Base-by-base conservation (phyloP, 2,113 vertebrate genomes). In the Sylvia atricapilla region DNA sequence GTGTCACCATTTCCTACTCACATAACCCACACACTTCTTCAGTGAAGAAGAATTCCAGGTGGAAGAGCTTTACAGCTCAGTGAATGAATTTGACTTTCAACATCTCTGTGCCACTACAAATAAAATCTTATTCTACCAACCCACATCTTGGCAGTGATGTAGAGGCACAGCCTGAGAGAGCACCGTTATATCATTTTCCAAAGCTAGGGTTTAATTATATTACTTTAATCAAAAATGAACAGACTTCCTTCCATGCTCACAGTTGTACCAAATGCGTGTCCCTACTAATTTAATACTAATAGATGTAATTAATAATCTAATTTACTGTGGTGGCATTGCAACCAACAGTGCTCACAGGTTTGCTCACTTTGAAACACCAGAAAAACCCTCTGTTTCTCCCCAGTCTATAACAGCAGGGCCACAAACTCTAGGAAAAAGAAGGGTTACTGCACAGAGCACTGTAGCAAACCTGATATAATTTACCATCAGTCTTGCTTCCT, bases 251-350 rank as follows among this genome's bases (percentile, higher is more conserved):
- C 78, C 49, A 41, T 8, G 44, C 41, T 87, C 56, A 52, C 44
- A 84, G 52, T 50, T 79, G 27, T 21, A 90, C 58, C 41, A 87
- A 84, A 85, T n/a, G n/a, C 1, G 1, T 52, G 30, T 73, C 62
- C 33, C 2, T 3, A 76, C 19, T 82, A 79, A 94, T 90, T 89
- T 94, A 43, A 46, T 46, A 43, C 31, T 20, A 76, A 55, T 81
- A 81, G 72, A 70, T 47, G 33, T 55, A 96, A 89, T 95, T 91
- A 91, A 87, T 84, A 84, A 91, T 27, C 60, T 89, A 78, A 84
- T 91, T 87, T 81, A 52, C 52, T 87, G 30, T 24, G 33, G n/a
- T 75, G 43, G 39, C 43, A 39, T 39, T 81, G 55, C 70, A 85
- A 85, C 27, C 47, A 92, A 43, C 41, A 68, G n/a, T 10, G 23